A percentile compares a stretch with the other conserved stretches of the same genome.
These are phyloP conservation scores for Seira ritae DNA, from an alignment of 2,888 invertebrate species.

Conservation along the genomic window DNA sequence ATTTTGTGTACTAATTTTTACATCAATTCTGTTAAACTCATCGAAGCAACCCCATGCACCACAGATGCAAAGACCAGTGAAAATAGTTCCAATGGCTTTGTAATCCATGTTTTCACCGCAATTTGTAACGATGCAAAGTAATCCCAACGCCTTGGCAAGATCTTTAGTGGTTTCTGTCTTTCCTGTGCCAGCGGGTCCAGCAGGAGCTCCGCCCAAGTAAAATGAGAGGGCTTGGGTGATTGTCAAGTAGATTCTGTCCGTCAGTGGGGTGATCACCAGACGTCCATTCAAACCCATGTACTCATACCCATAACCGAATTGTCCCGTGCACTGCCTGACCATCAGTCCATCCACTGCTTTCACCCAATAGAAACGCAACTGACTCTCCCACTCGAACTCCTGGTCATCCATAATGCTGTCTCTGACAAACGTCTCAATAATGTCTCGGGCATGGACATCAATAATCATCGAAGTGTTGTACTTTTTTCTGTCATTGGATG, in stretches of 20 bases:
- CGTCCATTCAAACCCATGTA: constrained; percentile 84
- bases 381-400: constrained; percentile 97
- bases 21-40: constrained; percentile 93
- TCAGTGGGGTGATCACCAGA: constrained; percentile 77
- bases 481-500: constrained; percentile 89
- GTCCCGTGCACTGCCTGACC: constrained; percentile 89
- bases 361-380: constrained; percentile 93
- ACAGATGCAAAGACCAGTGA: constrained; percentile 78
- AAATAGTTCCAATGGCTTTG: constrained; percentile 86
- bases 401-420: constrained; percentile 88
- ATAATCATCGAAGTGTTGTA: constrained; percentile 93
- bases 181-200: constrained; percentile 80
- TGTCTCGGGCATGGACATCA: constrained; percentile 94
- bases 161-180: constrained; percentile 88
- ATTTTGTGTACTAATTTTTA: too few species aligned
- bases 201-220: constrained; percentile 94
- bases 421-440: constrained; percentile 81
- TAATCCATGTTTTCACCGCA: constrained; percentile 97
- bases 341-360: constrained; percentile 87
- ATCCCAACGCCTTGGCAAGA: constrained; percentile 82
- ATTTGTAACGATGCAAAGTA: constrained; percentile 76
- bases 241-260: constrained; percentile 94
- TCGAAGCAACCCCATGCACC: constrained; percentile 81
- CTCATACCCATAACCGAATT: constrained; percentile 95
- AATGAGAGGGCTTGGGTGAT: constrained; percentile 85